A percentile compares a stretch with the other conserved stretches of the same genome.
Evolutionary conservation across 2,888 invertebrate species (phyloP).

Genomic region (Tuta absoluta): DNA sequence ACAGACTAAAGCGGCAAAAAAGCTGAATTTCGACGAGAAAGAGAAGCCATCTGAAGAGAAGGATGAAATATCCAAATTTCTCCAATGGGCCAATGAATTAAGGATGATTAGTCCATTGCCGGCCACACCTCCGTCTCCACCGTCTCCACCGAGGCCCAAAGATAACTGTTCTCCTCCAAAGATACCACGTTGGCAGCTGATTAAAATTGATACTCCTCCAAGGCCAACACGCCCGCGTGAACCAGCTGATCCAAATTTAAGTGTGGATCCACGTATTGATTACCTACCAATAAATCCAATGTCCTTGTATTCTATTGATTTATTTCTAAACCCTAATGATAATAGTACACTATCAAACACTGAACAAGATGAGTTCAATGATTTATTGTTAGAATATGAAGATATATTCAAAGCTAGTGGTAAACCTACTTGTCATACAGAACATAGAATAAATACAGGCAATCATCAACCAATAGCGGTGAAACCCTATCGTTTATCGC

Average conservation of each 20-base stretch:
- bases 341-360: too few species aligned
- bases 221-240: background rate
- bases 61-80: background rate
- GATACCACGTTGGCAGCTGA: background rate
- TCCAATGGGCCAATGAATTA: background rate
- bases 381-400: too few species aligned
- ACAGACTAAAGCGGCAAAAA: too few species aligned
- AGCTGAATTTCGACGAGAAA: background rate
- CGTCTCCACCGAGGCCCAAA: background rate
- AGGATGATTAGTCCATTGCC: background rate
- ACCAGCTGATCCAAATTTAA: background rate
- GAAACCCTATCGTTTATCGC: too few species aligned
- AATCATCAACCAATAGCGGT: too few species aligned
- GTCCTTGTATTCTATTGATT: conserved; percentile 9
- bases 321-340: too few species aligned
- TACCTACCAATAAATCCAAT: conserved; percentile 18
- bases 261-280: conserved; percentile 10
- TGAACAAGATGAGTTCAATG: too few species aligned
- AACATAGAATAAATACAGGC: too few species aligned
- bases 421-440: too few species aligned
- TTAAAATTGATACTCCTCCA: background rate
- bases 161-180: background rate
- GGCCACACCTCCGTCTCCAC: too few species aligned
- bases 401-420: too few species aligned
- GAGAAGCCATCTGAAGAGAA: background rate